Evolutionary conservation across 2,113 vertebrate genomes (phyloP).

Genomic region (Mystacornis crossleyi): DNA sequence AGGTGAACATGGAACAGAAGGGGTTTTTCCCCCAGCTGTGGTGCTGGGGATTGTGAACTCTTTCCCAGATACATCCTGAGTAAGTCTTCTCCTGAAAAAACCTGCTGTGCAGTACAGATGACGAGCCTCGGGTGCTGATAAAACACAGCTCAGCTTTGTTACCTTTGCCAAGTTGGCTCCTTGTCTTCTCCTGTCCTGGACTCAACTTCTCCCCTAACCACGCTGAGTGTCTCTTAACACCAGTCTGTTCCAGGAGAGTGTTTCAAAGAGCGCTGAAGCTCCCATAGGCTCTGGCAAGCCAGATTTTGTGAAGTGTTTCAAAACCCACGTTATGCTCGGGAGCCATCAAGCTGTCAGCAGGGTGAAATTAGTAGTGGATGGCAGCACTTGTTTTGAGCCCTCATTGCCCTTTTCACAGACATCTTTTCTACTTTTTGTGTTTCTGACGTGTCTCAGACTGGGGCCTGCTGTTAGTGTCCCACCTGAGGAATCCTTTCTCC

Average conservation of each 20-base stretch:
- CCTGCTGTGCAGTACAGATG: neutral
- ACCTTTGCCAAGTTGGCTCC: conserved; percentile 14
- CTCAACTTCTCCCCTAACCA: neutral
- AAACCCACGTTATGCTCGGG: neutral
- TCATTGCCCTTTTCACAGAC: neutral
- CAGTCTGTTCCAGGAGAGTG: neutral
- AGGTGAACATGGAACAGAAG: neutral
- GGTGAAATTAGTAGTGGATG: neutral
- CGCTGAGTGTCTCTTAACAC: neutral
- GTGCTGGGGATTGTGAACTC: neutral
- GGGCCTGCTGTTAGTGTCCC: neutral
- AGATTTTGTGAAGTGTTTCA: neutral
- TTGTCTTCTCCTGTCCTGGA: neutral
- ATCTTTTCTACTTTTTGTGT: neutral
- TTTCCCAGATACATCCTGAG: neutral
- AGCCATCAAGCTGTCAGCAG: neutral
- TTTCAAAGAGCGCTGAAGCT: neutral
- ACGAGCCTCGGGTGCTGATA: neutral
- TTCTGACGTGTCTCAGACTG: neutral
- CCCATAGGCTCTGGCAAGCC: neutral
- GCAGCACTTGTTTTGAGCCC: neutral
- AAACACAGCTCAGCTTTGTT: neutral
- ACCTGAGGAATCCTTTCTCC: neutral
- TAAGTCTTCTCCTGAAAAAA: neutral
- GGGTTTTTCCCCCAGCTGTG: neutral